Conservation (phyloP, 2,888 invertebrate species). For the Dorcus hopei region DNA sequence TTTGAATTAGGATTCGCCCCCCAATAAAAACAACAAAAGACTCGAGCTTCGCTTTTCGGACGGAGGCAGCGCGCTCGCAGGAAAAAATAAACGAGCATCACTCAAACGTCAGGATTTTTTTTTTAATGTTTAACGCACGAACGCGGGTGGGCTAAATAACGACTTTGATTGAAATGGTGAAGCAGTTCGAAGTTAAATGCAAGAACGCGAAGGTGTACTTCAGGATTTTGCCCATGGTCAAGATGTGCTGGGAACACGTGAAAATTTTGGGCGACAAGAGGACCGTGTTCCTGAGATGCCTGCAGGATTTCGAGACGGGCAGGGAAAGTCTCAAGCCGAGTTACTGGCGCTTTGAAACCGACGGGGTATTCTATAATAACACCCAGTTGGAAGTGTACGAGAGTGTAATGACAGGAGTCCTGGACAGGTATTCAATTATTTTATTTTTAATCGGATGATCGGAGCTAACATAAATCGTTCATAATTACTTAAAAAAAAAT, state of each 20-base stretch:
- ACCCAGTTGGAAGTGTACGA: constrained; percentile 44
- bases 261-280: constrained; percentile 40
- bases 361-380: constrained; percentile 45
- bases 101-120: not conserved
- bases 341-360: constrained; percentile 46
- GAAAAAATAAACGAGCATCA: too few species aligned
- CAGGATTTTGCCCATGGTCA: constrained; percentile 37
- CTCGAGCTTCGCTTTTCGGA: too few species aligned
- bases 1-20: too few species aligned
- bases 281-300: constrained; percentile 43
- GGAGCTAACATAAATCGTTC: too few species aligned
- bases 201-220: constrained; percentile 37
- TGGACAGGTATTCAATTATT: constrained; percentile 38
- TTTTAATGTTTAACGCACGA: not conserved
- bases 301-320: constrained; percentile 36
- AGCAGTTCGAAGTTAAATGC: constrained; percentile 6
- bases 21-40: too few species aligned
- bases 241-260: constrained; percentile 37
- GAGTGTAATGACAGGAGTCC: constrained; percentile 35
- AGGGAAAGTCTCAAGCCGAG: constrained; percentile 30
- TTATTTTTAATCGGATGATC: too few species aligned
- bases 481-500: too few species aligned
- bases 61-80: too few species aligned
- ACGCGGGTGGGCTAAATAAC: not conserved
- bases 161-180: constrained; percentile 8